Evolutionary conservation across 2,888 invertebrate genomes (phyloP), one percentile per base, ranked within the genome.

Genomic region (Lacanobia wlatinum): DNA sequence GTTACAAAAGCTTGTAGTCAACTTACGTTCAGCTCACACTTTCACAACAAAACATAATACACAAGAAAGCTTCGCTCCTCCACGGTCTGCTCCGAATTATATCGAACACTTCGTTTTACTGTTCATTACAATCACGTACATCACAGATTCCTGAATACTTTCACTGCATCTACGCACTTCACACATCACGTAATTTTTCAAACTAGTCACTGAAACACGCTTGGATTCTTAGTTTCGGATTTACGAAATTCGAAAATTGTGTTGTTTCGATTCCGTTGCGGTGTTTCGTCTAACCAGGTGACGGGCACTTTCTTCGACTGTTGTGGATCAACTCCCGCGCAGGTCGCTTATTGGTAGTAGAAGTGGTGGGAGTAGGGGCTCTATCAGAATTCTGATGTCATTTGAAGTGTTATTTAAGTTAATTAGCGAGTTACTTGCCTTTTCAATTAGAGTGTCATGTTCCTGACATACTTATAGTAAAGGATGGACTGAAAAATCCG

Each of bases 221-320:
- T 75, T 74, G 16, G 23, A n/a, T n/a, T n/a, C n/a, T 66, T 55
- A 55, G 67, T 70, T 73, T 78, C 62, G 52, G 46, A 48, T 62
- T 64, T 40, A 34, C 40, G 40, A 40, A 59, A 59, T 59, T 73
- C 55, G 59, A 83, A 83, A 74, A 74, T 65, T 60, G 23, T 58
- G 50, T 55, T 72, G 40, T 73, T 79, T 85, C 74, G 78, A 34
- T 52, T 56, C 60, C 43, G 38, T 48, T 50, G 56, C 40, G 40
- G 28, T 40, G 60, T 61, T 67, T 60, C 68, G 78, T 81, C 69
- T 81, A 74, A 78, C 77, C 58, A 52, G 73, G 84, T 84, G 82
- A 86, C 93, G 90, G 87, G 87, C 88, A 92, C 94, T 93, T 93
- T 94, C 93, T 90, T 92, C 87, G 89, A 81, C 82, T 82, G 89